These are phyloP conservation scores for Hystrix cristata DNA, from an alignment of 2,113 vertebrate species.

Conservation along the genomic window DNA sequence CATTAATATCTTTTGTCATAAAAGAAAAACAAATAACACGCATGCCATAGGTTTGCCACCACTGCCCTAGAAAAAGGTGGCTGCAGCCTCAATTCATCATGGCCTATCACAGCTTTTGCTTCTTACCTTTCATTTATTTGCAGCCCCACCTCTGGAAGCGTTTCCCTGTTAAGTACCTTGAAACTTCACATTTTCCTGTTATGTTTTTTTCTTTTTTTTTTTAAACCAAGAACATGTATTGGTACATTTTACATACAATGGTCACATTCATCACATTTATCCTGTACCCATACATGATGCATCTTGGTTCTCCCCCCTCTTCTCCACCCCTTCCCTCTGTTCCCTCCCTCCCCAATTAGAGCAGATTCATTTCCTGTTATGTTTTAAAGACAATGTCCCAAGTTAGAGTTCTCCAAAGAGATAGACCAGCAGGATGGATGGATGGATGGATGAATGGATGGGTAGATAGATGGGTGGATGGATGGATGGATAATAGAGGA, in stretches of 20 bases:
- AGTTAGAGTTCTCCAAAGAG: background rate
- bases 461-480: background rate
- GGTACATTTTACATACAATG: too few species aligned
- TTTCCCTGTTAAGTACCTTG: background rate
- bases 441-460: background rate
- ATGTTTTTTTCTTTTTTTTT: background rate
- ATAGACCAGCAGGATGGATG: background rate
- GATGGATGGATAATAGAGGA: background rate
- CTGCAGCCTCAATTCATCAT: background rate
- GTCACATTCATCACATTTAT: too few species aligned
- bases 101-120: background rate
- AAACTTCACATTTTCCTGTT: background rate
- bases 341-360: too few species aligned
- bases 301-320: too few species aligned
- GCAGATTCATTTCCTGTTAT: background rate
- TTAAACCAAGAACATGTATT: too few species aligned
- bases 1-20: background rate
- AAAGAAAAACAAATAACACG: background rate
- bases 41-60: background rate
- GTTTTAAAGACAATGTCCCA: background rate
- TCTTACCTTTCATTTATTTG: slow-evolving; percentile 1
- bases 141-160: background rate
- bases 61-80: background rate
- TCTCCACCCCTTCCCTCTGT: too few species aligned
- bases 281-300: too few species aligned